Conservation (phyloP, 2,797 vertebrate genomes). For the Malurus splendens region DNA sequence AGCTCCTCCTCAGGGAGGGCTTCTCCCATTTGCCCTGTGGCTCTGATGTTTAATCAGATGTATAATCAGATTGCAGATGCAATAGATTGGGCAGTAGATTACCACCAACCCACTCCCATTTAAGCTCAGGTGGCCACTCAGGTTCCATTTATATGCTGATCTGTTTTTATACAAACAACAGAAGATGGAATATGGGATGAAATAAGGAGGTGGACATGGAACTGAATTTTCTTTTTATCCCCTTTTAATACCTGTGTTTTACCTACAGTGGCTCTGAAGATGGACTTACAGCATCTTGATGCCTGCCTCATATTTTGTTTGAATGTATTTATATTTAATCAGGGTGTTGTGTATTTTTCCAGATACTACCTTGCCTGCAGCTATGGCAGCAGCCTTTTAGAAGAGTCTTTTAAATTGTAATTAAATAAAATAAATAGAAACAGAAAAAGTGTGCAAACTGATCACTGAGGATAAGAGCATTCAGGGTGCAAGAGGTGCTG, state of each 20-base stretch:
- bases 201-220: not conserved
- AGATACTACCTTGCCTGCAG: not conserved
- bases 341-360: not conserved
- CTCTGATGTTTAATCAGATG: constrained; percentile 19
- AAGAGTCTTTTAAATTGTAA: not conserved
- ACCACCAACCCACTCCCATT: constrained; percentile 33
- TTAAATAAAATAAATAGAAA: constrained; percentile 21
- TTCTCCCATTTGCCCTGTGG: not conserved
- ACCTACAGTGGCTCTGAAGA: not conserved
- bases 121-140: not conserved
- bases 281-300: not conserved
- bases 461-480: not conserved
- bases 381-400: not conserved
- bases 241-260: not conserved
- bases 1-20: not conserved
- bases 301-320: not conserved
- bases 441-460: not conserved
- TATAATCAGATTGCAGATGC: constrained; percentile 41
- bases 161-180: not conserved
- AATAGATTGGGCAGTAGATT: not conserved
- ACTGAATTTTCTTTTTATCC: not conserved
- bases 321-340: constrained; percentile 33
- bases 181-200: not conserved
- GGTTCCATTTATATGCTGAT: constrained; percentile 19
- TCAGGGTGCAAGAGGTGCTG: not conserved